Conservation (phyloP, 2,888 invertebrate genomes). For the Clitarchus hookeri region DNA sequence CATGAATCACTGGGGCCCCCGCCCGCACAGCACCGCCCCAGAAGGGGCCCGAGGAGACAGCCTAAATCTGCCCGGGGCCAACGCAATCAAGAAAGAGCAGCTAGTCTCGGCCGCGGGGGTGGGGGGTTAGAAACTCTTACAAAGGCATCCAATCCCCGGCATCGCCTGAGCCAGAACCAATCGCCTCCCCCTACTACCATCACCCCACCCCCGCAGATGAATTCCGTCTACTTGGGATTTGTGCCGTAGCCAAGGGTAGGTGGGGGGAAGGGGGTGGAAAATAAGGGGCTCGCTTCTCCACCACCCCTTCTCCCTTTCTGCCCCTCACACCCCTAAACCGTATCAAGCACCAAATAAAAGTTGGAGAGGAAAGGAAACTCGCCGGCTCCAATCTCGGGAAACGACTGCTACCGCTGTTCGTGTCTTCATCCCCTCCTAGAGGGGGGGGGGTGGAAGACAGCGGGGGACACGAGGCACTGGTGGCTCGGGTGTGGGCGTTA, state of each 20-base stretch:
- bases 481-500: too few relatives aligned
- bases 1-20: constrained; percentile 38
- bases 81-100: constrained; percentile 16
- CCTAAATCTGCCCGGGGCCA: constrained; percentile 11
- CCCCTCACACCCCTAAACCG: constrained; percentile 31
- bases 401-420: neutral
- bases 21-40: neutral
- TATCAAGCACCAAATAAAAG: constrained; percentile 40
- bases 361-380: constrained; percentile 29
- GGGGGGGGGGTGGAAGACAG: neutral
- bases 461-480: too few relatives aligned
- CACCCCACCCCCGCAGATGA: constrained; percentile 37
- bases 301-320: neutral
- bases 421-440: neutral
- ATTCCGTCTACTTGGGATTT: constrained; percentile 38
- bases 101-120: neutral
- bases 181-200: constrained; percentile 26
- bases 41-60: neutral
- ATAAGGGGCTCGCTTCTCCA: neutral
- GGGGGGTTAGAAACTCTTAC: neutral
- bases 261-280: neutral
- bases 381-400: neutral
- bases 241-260: neutral
- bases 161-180: constrained; percentile 32
- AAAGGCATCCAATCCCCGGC: constrained; percentile 36